A percentile compares a stretch with the other conserved stretches of the same genome.
These are phyloP conservation scores for Actinia equina DNA, from an alignment of 64 coral and sea anemone genomes.

Conservation along the genomic window DNA sequence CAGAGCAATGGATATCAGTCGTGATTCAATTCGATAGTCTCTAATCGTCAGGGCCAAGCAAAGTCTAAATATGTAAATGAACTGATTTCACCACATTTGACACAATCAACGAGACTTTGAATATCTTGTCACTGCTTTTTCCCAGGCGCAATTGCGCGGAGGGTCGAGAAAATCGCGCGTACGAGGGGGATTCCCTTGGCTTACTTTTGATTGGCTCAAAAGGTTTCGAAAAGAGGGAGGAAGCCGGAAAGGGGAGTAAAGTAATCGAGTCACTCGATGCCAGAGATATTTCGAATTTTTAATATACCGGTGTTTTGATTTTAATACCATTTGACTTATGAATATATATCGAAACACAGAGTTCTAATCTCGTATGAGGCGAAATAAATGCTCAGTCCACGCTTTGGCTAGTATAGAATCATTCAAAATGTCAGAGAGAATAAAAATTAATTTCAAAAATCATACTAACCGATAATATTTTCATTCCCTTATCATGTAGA, in stretches of 20 bases:
- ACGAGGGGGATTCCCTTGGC: not conserved
- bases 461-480: too few species aligned
- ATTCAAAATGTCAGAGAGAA: too few species aligned
- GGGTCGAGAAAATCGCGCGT: not conserved
- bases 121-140: not conserved
- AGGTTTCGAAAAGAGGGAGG: not conserved
- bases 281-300: not conserved
- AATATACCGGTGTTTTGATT: not conserved
- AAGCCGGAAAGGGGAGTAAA: not conserved
- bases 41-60: not conserved
- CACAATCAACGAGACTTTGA: slow-evolving; percentile 9
- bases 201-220: not conserved
- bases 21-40: not conserved
- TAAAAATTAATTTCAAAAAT: too few species aligned
- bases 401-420: too few species aligned
- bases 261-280: not conserved
- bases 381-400: too few species aligned
- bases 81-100: slow-evolving; percentile 1
- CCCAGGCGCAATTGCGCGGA: not conserved
- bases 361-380: too few species aligned
- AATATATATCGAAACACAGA: too few species aligned
- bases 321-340: too few species aligned
- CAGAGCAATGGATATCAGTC: not conserved
- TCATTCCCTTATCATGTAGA: too few species aligned
- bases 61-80: slow-evolving; percentile 1